These are phyloP conservation scores for Epirrhoe tristata DNA, from an alignment of 2,888 invertebrate species.

Conservation along the genomic window DNA sequence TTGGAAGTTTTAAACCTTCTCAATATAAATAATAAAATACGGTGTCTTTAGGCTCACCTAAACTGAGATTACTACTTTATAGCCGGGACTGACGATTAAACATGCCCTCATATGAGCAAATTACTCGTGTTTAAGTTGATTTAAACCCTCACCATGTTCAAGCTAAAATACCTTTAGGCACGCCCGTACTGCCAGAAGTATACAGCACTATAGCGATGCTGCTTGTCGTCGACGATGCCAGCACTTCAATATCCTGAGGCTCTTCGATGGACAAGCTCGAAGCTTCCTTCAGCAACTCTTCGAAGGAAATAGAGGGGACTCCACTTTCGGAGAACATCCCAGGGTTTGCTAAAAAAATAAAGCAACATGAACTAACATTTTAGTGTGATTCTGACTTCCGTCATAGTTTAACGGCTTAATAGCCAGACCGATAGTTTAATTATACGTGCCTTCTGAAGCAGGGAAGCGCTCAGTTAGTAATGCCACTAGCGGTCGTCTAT, in stretches of 20 bases:
- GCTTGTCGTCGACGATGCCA: constrained; percentile 68
- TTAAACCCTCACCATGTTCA: neutral
- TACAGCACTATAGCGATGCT: constrained; percentile 91
- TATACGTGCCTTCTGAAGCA: too few species aligned
- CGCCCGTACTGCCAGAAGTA: constrained; percentile 95
- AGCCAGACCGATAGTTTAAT: too few species aligned
- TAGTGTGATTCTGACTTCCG: too few species aligned
- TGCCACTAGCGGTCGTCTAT: too few species aligned
- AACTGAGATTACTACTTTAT: too few species aligned
- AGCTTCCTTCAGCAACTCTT: constrained; percentile 80
- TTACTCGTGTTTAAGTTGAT: too few species aligned
- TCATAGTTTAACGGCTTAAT: too few species aligned
- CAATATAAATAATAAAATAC: too few species aligned
- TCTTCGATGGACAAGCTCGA: constrained; percentile 67
- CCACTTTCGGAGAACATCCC: constrained; percentile 69
- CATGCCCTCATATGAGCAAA: too few species aligned
- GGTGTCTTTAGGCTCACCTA: too few species aligned
- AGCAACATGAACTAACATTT: neutral
- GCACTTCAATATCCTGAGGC: constrained; percentile 69
- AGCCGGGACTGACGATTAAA: too few species aligned
- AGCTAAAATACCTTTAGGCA: constrained; percentile 90
- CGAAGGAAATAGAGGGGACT: constrained; percentile 73
- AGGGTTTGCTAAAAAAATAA: constrained; percentile 68
- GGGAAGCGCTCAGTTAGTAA: too few species aligned
- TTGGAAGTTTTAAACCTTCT: neutral